Evolutionary conservation across 2,888 invertebrate genomes (phyloP).

Genomic region (Aporophyla lueneburgensis): DNA sequence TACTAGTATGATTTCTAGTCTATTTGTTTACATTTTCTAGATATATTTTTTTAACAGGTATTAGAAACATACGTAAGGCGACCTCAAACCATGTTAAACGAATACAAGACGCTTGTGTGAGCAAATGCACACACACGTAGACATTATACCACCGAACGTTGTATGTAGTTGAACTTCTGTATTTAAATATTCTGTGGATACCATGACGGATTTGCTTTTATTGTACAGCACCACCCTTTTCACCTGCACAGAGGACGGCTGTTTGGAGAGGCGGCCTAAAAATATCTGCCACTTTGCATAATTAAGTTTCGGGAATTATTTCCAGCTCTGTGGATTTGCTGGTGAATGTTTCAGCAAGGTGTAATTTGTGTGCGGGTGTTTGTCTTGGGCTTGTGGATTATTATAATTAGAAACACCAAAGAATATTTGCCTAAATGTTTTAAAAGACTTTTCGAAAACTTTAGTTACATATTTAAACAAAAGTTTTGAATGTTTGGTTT

Average conservation of each 20-base stretch:
- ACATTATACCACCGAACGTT: no score
- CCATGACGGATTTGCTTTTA: constrained; percentile 63
- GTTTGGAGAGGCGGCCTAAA: constrained; percentile 53
- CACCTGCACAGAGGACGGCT: constrained; percentile 55
- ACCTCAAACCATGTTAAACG: not conserved
- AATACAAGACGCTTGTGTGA: no score
- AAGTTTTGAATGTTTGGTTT: no score
- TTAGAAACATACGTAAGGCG: not conserved
- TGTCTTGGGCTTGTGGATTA: not conserved
- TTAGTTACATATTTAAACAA: no score
- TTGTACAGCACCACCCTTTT: constrained; percentile 60
- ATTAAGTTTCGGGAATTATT: constrained; percentile 55
- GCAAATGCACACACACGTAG: no score
- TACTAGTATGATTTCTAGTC: not conserved
- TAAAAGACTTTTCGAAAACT: not conserved
- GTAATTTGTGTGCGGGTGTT: constrained; percentile 23
- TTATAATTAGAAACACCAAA: not conserved
- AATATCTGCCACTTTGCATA: constrained; percentile 60
- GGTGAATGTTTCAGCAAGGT: constrained; percentile 25
- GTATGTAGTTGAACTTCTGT: not conserved
- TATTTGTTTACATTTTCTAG: not conserved
- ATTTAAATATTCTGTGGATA: constrained; percentile 10
- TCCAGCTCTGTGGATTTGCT: constrained; percentile 44
- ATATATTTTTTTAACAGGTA: not conserved
- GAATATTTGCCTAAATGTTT: not conserved